A percentile compares a stretch with the other conserved stretches of the same genome.
phyloP scores from a whole-genome alignment of 2,888 invertebrate genomes.

The Heliconius erato region DNA sequence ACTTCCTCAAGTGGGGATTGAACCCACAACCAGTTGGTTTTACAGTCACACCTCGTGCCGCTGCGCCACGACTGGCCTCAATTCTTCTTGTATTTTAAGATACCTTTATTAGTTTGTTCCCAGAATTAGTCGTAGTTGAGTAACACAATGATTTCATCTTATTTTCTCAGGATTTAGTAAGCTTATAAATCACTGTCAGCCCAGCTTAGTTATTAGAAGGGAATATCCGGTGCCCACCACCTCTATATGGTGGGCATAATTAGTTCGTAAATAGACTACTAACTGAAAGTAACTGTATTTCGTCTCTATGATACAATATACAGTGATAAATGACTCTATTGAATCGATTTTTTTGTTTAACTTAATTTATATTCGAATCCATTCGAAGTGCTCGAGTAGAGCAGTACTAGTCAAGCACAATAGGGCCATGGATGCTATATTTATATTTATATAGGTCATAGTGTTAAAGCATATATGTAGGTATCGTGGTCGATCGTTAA shows the following conservation, averaged over 20 bases:
- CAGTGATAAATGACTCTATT: background rate
- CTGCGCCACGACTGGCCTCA: too few relatives aligned
- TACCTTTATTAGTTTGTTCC: background rate
- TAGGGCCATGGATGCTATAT: background rate
- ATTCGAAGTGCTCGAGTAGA: background rate
- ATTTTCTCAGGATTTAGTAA: conserved; percentile 49
- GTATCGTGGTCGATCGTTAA: conserved; percentile 47
- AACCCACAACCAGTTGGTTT: too few relatives aligned
- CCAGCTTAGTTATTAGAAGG: conserved; percentile 51
- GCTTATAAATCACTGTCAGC: conserved; percentile 58
- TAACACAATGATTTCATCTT: conserved; percentile 42
- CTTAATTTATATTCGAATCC: background rate
- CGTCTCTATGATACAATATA: background rate
- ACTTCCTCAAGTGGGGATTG: too few relatives aligned
- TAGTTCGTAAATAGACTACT: conserved; percentile 47
- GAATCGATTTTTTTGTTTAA: background rate
- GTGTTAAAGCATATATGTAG: conserved; percentile 27
- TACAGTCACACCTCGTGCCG: too few relatives aligned
- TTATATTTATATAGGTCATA: conserved; percentile 30
- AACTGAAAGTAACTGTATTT: background rate
- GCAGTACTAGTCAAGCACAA: background rate
- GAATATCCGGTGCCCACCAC: conserved; percentile 30
- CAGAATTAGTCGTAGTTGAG: conserved; percentile 1
- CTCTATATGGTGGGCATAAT: conserved; percentile 13
- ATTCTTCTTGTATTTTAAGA: background rate